Evolutionary conservation across 2,113 vertebrate genomes (phyloP).

Genomic region (Dasyornis broadbenti): DNA sequence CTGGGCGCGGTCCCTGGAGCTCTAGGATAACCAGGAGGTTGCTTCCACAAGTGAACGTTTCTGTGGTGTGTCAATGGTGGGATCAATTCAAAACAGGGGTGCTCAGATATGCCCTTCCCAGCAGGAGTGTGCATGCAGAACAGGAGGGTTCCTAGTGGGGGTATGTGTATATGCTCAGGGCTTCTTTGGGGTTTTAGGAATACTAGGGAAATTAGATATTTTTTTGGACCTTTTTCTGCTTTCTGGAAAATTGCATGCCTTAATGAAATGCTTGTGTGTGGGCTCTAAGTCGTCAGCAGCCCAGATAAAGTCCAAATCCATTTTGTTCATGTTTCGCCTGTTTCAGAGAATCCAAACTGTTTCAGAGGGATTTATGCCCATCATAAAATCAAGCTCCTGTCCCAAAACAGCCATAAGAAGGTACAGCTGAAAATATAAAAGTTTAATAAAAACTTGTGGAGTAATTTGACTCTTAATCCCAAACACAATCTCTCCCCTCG

Average conservation of each 20-base stretch:
- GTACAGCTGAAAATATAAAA: slow-evolving; percentile 15
- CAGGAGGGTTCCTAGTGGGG: accelerated
- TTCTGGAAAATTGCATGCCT: background rate
- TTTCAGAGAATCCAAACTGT: background rate
- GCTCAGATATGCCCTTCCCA: background rate
- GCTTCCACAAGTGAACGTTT: background rate
- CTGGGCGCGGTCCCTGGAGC: background rate
- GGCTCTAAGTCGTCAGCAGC: slow-evolving; percentile 9
- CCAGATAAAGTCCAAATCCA: background rate
- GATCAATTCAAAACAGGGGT: background rate
- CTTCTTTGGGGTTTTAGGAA: background rate
- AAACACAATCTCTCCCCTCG: slow-evolving; percentile 26
- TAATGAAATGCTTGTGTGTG: background rate
- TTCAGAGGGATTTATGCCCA: background rate
- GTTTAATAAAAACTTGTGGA: slow-evolving; percentile 37
- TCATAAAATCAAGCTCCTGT: background rate
- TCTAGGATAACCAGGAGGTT: background rate
- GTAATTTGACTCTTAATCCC: slow-evolving; percentile 54
- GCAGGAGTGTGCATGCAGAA: background rate
- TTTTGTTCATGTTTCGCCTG: background rate
- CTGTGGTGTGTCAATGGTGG: background rate
- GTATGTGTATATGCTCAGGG: background rate
- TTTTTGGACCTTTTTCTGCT: background rate
- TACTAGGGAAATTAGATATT: background rate
- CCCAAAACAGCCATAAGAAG: background rate